Percentiles rank a stretch among this genome's conserved stretches.
phyloP scores from a whole-genome alignment of 2,888 invertebrate species.

The Copidosoma aretas region DNA sequence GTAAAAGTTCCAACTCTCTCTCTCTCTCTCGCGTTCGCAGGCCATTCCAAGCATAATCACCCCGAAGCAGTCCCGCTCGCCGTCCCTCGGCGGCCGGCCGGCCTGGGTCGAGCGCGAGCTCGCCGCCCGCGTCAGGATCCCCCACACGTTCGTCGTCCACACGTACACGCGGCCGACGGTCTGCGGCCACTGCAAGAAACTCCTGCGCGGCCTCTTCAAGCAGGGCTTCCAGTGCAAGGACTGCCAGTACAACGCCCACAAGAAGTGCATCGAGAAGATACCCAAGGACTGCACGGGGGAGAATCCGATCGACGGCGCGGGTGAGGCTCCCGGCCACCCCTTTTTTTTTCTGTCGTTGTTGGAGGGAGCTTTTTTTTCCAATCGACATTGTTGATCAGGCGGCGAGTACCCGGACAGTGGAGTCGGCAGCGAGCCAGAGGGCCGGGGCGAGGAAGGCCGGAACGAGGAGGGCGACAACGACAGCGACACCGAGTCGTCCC shows the following conservation, averaged over 20 bases:
- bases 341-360: no score
- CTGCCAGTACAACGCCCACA: constrained; percentile 95
- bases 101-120: constrained; percentile 76
- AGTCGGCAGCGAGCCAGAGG: constrained; percentile 65
- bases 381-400: constrained; percentile 51
- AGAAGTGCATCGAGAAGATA: constrained; percentile 89
- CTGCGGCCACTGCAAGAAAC: constrained; percentile 94
- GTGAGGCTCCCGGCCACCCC: constrained; percentile 48
- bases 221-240: constrained; percentile 98
- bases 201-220: constrained; percentile 92
- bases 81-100: constrained; percentile 74
- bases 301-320: constrained; percentile 67
- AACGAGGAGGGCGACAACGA: constrained; percentile 64
- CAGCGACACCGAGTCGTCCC: constrained; percentile 57
- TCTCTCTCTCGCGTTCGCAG: constrained; percentile 41
- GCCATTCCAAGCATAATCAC: constrained; percentile 59
- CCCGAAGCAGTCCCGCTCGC: constrained; percentile 71
- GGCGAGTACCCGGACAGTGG: constrained; percentile 67
- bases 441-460: constrained; percentile 60
- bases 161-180: constrained; percentile 96
- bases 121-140: constrained; percentile 73
- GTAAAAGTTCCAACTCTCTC: neutral
- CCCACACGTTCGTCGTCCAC: constrained; percentile 97
- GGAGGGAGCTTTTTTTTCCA: neutral
- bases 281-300: constrained; percentile 91